These are phyloP conservation scores for Lasioglossum albipes DNA, from an alignment of 1,140 invertebrate species.

Conservation along the genomic window DNA sequence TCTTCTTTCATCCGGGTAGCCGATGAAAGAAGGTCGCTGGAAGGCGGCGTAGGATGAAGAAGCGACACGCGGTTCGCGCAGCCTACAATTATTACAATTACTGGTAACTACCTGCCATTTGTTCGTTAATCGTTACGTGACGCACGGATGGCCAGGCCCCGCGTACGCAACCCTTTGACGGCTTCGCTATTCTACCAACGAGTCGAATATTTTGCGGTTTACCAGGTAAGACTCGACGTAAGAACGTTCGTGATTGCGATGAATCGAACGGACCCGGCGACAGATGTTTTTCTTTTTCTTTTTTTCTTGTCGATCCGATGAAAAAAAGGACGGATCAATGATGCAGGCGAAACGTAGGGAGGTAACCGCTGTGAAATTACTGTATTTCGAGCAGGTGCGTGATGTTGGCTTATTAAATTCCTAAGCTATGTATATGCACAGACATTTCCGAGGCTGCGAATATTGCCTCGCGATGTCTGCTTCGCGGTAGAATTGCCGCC, in stretches of 20 bases:
- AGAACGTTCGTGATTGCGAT: conserved; percentile 32
- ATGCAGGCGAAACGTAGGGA: neutral
- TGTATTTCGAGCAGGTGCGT: neutral
- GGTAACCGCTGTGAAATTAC: neutral
- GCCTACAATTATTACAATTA: conserved; percentile 79
- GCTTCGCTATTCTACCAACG: conserved; percentile 45
- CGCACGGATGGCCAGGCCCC: conserved; percentile 54
- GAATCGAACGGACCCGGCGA: conserved; percentile 14
- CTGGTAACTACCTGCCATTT: conserved; percentile 76
- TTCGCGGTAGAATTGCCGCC: no score
- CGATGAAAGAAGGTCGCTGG: conserved; percentile 25
- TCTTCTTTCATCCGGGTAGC: conserved; percentile 40
- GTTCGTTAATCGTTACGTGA: conserved; percentile 77
- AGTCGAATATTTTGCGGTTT: conserved; percentile 71
- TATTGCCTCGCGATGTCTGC: no score
- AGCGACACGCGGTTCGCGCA: conserved; percentile 38
- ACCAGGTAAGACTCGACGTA: neutral
- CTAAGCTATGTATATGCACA: neutral
- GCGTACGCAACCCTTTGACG: conserved; percentile 58
- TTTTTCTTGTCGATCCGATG: neutral
- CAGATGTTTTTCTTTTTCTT: neutral
- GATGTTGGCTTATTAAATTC: conserved; percentile 3
- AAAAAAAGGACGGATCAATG: neutral
- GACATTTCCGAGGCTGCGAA: no score
- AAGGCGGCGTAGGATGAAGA: conserved; percentile 56